A percentile compares a stretch with the other conserved stretches of the same genome.
Conservation (phyloP, 92 coral and sea anemone genomes). For the Bergia puertoricense region DNA sequence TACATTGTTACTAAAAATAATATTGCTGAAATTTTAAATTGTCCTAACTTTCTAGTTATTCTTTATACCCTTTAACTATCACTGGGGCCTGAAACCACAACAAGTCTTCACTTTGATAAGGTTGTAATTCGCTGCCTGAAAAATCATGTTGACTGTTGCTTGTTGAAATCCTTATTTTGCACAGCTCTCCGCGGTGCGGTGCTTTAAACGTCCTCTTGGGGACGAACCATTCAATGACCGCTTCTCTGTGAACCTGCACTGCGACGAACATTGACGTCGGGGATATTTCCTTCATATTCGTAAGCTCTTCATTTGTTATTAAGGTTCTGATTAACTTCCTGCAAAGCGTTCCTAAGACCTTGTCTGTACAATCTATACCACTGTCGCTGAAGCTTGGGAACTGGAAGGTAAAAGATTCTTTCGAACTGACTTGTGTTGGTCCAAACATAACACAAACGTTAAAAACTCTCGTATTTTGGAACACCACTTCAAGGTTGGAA, state of each 20-base stretch:
- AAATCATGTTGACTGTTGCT: constrained; percentile 1
- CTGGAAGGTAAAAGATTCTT: constrained; percentile 71
- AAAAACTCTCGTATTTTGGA: constrained; percentile 58
- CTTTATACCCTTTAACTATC: constrained; percentile 77
- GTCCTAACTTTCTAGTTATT: constrained; percentile 12
- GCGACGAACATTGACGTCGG: constrained; percentile 83
- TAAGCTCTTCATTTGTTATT: constrained; percentile 72
- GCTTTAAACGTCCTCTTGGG: constrained; percentile 88
- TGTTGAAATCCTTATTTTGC: constrained; percentile 56
- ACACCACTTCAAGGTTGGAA: constrained; percentile 68
- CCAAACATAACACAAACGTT: constrained; percentile 80
- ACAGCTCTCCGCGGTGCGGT: constrained; percentile 77
- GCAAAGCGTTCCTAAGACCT: constrained; percentile 62
- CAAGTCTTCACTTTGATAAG: constrained; percentile 49
- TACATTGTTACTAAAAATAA: background rate
- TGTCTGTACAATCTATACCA: constrained; percentile 38
- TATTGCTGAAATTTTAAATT: background rate
- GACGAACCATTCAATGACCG: constrained; percentile 76
- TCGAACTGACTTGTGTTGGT: constrained; percentile 92
- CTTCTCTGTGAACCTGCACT: constrained; percentile 67
- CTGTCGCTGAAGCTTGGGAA: constrained; percentile 51
- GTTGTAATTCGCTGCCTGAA: constrained; percentile 14
- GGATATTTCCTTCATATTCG: constrained; percentile 75
- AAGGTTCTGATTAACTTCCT: constrained; percentile 80
- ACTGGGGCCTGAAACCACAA: constrained; percentile 97